Evolutionary conservation across 2,113 vertebrate genomes (phyloP).

Genomic region (Istiophorus platypterus): DNA sequence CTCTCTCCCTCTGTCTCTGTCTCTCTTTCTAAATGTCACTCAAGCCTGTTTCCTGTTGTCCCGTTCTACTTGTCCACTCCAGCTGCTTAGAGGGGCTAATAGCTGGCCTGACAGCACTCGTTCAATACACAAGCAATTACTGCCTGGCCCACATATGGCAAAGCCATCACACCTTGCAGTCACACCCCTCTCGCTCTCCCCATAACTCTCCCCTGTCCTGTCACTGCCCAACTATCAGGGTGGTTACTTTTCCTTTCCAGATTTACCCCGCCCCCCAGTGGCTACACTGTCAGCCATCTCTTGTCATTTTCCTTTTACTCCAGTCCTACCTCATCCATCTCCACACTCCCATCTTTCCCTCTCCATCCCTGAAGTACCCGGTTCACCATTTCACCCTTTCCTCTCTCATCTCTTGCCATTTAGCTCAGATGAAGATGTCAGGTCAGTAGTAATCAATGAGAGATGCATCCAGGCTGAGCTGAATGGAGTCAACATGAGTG

Average conservation of each 20-base stretch:
- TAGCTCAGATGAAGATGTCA: slow-evolving; percentile 64
- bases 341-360: neutral
- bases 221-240: slow-evolving; percentile 35
- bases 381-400: slow-evolving; percentile 36
- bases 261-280: slow-evolving; percentile 23
- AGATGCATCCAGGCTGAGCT: slow-evolving; percentile 46
- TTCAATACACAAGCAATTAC: slow-evolving; percentile 68
- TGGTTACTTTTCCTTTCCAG: slow-evolving; percentile 32
- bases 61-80: slow-evolving; percentile 45
- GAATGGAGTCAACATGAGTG: slow-evolving; percentile 29
- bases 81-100: slow-evolving; percentile 62
- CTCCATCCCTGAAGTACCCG: neutral
- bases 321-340: slow-evolving; percentile 10
- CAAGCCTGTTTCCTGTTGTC: slow-evolving; percentile 34
- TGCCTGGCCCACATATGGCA: slow-evolving; percentile 36
- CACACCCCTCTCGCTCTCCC: slow-evolving; percentile 29
- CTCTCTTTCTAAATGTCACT: slow-evolving; percentile 56
- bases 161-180: slow-evolving; percentile 51
- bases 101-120: slow-evolving; percentile 57
- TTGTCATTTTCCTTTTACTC: slow-evolving; percentile 41
- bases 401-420: slow-evolving; percentile 47
- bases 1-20: neutral
- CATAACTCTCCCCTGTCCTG: slow-evolving; percentile 26
- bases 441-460: slow-evolving; percentile 66
- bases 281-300: slow-evolving; percentile 48